Percentiles rank a stretch among this genome's conserved stretches.
These are phyloP conservation scores for Erythrocercus mccallii DNA, from an alignment of 2,113 vertebrate species.

Conservation along the genomic window DNA sequence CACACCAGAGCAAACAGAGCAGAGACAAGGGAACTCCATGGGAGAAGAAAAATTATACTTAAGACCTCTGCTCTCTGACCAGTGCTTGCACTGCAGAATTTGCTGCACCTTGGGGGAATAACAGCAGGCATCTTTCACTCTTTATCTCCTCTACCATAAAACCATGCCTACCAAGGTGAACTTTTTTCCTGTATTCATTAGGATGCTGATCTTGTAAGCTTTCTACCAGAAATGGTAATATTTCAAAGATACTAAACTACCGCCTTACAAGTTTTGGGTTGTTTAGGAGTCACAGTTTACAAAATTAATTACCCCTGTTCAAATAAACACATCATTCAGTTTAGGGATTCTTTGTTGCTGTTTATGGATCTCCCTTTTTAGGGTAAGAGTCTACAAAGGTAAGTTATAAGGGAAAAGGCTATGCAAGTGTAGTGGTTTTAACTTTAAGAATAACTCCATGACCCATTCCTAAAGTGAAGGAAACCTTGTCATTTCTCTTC, in stretches of 20 bases:
- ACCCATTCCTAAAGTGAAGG: neutral
- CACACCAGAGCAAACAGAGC: neutral
- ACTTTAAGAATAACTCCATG: neutral
- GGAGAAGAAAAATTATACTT: neutral
- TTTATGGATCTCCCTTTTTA: neutral
- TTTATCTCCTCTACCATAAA: neutral
- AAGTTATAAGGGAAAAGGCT: neutral
- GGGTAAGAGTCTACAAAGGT: neutral
- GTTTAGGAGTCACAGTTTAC: neutral
- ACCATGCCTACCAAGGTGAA: neutral
- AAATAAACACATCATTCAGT: neutral
- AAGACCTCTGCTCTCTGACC: fast-evolving
- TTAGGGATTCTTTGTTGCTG: neutral
- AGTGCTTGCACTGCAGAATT: neutral
- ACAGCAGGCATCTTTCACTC: neutral
- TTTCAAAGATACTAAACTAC: neutral
- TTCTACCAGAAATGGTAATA: neutral
- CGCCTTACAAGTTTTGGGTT: fast-evolving
- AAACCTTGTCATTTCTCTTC: neutral
- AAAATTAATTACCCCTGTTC: neutral
- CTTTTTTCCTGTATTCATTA: neutral
- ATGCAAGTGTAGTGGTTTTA: neutral
- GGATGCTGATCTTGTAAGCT: neutral
- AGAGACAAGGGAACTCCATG: neutral
- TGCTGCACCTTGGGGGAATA: neutral